Evolutionary conservation across 2,797 vertebrate species (phyloP).

Genomic region (Micropoecilia bifurca): DNA sequence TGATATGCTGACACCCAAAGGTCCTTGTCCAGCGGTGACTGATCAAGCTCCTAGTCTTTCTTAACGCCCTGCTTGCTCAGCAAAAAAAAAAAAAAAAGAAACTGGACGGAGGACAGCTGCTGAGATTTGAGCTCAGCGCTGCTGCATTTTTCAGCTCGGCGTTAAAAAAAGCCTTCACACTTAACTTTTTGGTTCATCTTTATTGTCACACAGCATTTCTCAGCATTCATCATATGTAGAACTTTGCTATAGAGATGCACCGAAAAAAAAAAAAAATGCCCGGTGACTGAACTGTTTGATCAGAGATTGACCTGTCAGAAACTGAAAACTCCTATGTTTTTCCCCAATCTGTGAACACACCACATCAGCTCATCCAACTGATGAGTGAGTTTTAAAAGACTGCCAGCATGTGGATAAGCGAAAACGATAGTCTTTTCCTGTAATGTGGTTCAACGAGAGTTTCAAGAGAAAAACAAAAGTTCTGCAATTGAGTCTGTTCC

Average conservation of each 20-base stretch:
- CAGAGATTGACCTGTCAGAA: not conserved
- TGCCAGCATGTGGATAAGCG: not conserved
- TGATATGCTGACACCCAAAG: slow-evolving; percentile 80
- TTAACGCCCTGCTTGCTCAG: slow-evolving; percentile 65
- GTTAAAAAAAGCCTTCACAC: slow-evolving; percentile 77
- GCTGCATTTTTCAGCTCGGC: slow-evolving; percentile 69
- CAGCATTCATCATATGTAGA: slow-evolving; percentile 21
- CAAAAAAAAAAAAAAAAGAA: slow-evolving; percentile 24
- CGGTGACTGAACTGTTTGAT: not conserved
- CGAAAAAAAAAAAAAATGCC: not conserved
- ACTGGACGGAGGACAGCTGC: slow-evolving; percentile 59
- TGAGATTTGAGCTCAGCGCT: slow-evolving; percentile 54
- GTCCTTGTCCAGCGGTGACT: slow-evolving; percentile 77
- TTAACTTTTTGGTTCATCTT: slow-evolving; percentile 72
- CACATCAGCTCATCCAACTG: not conserved
- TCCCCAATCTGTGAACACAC: not conserved
- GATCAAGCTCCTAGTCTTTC: slow-evolving; percentile 56
- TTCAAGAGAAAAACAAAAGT: not conserved
- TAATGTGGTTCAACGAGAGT: not conserved
- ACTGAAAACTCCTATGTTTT: not conserved
- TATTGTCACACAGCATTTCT: slow-evolving; percentile 59
- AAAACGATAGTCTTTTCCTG: not conserved
- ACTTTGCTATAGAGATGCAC: not conserved
- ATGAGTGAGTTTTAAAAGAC: not conserved
- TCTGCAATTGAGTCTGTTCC: not conserved